Evolutionary conservation across 2,888 invertebrate genomes (phyloP), one percentile per base, ranked within the genome.

Genomic region (Xylota sylvarum): DNA sequence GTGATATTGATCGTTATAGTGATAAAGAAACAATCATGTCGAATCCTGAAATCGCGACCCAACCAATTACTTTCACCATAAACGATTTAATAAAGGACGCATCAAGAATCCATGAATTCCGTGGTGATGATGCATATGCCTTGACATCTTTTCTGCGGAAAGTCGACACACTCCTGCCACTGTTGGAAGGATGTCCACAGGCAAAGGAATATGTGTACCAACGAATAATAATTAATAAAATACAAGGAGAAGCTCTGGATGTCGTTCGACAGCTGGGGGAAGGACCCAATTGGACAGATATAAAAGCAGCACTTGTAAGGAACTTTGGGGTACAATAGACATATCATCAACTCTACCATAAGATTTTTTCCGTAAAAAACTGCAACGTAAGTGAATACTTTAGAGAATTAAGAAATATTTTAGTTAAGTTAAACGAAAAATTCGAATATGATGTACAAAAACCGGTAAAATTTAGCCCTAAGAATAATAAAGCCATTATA

Each of bases 361-460:
- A 4, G 6, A 35, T 48, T 30, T 37, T 50, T 5, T 52, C 35
- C 2, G 1, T 55, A 6, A 30, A 12, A 23, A 52, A 67, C 4
- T 5, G 12, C 27, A 62, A 62, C 19, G 12, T 62, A 43, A 62
- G 27, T 43, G 1, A 43, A 9, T 62, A 43, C 50, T 67, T 19
- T 32, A n/a, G n/a, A 67, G 35, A 27, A 1, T 32, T 43, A n/a
- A 27, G 27, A 48, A 69, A 52, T 23, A 52, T 69, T 35, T 52
- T 19, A 55, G 40, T 14, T 55, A 69, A 37, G 10, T 10, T 55
- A 3, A 55, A 52, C 5, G 37, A 55, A 35, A 55, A 69, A 55
- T 55, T 32, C 19, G 69, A 69, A 55, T 69, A 37, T 23, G 55
- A 69, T 40, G 5, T 3, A 12, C 6, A 69, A 37, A 40, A 56